Evolutionary conservation across 2,113 vertebrate genomes (phyloP).

Genomic region (Sorex fumeus): DNA sequence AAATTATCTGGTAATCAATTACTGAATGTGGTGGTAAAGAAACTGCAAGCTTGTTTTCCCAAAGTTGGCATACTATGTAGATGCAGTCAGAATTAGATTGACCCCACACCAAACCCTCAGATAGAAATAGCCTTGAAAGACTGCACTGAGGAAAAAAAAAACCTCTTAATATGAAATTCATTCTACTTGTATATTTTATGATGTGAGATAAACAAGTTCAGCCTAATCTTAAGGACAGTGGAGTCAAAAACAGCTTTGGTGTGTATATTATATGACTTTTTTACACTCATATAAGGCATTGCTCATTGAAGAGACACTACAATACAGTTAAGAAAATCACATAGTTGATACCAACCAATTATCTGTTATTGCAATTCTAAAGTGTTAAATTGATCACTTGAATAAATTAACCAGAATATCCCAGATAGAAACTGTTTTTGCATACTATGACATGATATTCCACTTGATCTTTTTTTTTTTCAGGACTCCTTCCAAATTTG

Average conservation of each 20-base stretch:
- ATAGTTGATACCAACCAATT: too few species aligned
- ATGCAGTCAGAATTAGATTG: background rate
- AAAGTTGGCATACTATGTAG: background rate
- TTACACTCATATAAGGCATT: background rate
- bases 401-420: too few species aligned
- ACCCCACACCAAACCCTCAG: background rate
- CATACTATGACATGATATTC: too few species aligned
- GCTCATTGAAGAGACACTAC: background rate
- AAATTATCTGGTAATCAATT: too few species aligned
- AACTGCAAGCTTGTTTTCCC: background rate
- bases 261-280: background rate
- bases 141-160: background rate
- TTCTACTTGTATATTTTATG: background rate
- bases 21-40: too few species aligned
- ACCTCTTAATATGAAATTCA: background rate
- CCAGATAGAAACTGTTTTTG: too few species aligned
- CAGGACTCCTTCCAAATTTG: background rate
- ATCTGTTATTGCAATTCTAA: too few species aligned
- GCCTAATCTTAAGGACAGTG: background rate
- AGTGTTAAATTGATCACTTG: too few species aligned
- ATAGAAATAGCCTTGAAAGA: background rate
- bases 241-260: background rate
- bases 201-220: background rate
- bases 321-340: too few species aligned
- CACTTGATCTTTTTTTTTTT: too few species aligned